Conservation (phyloP, 2,888 invertebrate species). For the Gortyna flavago region DNA sequence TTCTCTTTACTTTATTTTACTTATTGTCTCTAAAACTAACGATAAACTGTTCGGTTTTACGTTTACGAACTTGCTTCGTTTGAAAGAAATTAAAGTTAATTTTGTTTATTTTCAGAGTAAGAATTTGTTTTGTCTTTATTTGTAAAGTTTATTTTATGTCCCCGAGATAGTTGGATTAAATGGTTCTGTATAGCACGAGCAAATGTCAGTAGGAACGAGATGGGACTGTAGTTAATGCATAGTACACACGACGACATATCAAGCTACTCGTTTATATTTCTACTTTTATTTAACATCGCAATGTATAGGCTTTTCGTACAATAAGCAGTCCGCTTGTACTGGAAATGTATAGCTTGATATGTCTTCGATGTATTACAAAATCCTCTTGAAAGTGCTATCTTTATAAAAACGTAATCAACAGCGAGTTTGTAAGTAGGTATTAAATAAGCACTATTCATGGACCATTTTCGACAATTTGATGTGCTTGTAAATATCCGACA, state of each 20-base stretch:
- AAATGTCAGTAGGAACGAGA: constrained; percentile 1
- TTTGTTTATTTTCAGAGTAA: not conserved
- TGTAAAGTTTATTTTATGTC: not conserved
- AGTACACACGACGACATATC: not conserved
- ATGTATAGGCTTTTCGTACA: not conserved
- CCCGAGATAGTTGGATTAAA: constrained; percentile 1
- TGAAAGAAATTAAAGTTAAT: constrained; percentile 17
- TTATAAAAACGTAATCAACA: constrained; percentile 1
- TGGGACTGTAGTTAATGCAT: not conserved
- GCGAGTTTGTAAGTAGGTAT: not conserved
- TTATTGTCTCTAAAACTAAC: not conserved
- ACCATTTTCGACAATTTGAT: not conserved
- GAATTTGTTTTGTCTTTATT: constrained; percentile 7
- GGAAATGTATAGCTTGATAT: too few relatives aligned
- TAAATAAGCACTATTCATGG: not conserved
- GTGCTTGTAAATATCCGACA: too few relatives aligned
- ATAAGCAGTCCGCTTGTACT: too few relatives aligned
- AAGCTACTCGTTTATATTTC: not conserved
- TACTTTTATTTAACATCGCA: not conserved
- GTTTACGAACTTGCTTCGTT: not conserved
- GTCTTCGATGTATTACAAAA: not conserved
- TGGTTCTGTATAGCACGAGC: not conserved
- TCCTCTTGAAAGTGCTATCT: not conserved
- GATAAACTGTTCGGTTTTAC: not conserved
- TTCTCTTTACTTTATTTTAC: not conserved